A percentile compares a stretch with the other conserved stretches of the same genome.
These are phyloP conservation scores for Entomobrya proxima DNA, from an alignment of 2,888 invertebrate genomes.

Conservation along the genomic window DNA sequence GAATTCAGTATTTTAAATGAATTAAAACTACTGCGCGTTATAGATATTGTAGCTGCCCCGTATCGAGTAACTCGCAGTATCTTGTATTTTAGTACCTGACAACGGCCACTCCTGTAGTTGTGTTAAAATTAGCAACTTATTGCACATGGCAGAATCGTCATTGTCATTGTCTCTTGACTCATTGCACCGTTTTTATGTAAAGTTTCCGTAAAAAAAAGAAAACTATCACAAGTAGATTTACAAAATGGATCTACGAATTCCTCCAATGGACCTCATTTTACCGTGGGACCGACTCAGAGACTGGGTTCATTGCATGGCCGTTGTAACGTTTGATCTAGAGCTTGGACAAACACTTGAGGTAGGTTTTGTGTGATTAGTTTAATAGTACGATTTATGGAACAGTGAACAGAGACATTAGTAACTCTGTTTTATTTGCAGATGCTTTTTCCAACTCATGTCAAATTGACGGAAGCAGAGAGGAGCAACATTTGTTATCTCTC, in stretches of 20 bases:
- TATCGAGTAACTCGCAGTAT: background rate
- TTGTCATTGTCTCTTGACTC: background rate
- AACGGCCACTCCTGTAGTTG: background rate
- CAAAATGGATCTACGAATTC: conserved; percentile 45
- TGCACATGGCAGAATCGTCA: background rate
- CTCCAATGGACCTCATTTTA: conserved; percentile 73
- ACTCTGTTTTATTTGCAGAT: conserved; percentile 80
- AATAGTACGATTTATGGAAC: background rate
- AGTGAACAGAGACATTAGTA: background rate
- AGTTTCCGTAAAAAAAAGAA: background rate
- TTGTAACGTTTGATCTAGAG: conserved; percentile 99
- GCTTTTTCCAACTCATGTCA: conserved; percentile 88
- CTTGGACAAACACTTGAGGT: conserved; percentile 98
- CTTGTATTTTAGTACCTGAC: background rate
- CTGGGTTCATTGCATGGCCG: conserved; percentile 98
- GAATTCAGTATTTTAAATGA: background rate
- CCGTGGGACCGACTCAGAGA: conserved; percentile 88
- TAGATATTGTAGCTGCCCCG: too few species aligned
- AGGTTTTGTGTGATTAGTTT: conserved; percentile 66
- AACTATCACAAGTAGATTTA: background rate
- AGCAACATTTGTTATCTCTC: conserved; percentile 97
- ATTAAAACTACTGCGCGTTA: too few species aligned
- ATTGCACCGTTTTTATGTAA: background rate
- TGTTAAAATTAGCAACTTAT: background rate
- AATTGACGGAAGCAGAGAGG: conserved; percentile 89